These are phyloP conservation scores for Phyllotreta striolata DNA, from an alignment of 2,888 invertebrate genomes.

Conservation along the genomic window DNA sequence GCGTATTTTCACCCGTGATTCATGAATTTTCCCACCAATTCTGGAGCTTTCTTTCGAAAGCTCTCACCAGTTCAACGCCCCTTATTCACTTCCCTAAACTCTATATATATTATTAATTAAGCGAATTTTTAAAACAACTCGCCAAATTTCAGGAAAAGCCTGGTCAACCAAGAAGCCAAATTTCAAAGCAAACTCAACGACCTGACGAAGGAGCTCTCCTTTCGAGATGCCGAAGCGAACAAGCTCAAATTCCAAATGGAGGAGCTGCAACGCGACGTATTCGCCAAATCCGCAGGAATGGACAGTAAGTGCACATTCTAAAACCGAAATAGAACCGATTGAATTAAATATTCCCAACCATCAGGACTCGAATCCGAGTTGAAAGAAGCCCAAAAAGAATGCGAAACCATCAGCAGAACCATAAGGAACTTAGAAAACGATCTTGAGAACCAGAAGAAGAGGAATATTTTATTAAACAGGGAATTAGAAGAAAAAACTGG, in stretches of 20 bases:
- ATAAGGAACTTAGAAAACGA: conserved; percentile 70
- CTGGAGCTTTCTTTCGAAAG: too few relatives aligned
- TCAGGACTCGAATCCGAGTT: conserved; percentile 71
- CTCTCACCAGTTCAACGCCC: too few relatives aligned
- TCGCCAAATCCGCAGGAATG: conserved; percentile 69
- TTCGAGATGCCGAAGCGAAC: conserved; percentile 66
- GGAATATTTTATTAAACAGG: conserved; percentile 67
- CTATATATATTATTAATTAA: too few relatives aligned
- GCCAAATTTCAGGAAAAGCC: conserved; percentile 65
- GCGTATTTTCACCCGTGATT: too few relatives aligned
- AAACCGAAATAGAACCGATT: conserved; percentile 5
- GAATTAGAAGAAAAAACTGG: conserved; percentile 68
- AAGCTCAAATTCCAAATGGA: conserved; percentile 66
- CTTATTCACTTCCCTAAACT: too few relatives aligned
- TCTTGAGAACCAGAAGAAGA: conserved; percentile 66
- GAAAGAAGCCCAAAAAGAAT: conserved; percentile 72
- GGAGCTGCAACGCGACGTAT: conserved; percentile 68
- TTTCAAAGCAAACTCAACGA: conserved; percentile 69
- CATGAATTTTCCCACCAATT: too few relatives aligned
- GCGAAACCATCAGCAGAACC: conserved; percentile 68
- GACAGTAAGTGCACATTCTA: conserved; percentile 65
- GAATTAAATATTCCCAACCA: conserved; percentile 3
- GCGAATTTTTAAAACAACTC: too few relatives aligned
- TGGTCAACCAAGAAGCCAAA: conserved; percentile 69
- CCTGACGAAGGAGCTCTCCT: conserved; percentile 66